phyloP scores from a whole-genome alignment of 2,113 vertebrate genomes.

The Meriones unguiculatus region DNA sequence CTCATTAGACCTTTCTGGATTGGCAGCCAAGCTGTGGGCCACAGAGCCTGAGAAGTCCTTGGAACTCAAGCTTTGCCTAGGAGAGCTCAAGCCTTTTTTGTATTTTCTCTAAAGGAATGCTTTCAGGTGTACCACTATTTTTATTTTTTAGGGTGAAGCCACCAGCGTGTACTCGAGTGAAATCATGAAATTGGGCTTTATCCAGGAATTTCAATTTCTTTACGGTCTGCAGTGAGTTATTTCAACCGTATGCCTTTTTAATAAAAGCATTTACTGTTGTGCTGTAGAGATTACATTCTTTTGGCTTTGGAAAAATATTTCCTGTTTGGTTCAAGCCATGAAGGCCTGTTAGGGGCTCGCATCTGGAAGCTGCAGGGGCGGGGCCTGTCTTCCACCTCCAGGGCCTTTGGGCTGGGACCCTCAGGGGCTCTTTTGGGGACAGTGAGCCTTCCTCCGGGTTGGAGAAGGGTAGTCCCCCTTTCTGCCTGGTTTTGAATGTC shows the following conservation, averaged over 20 bases:
- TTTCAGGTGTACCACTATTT: conserved; percentile 36
- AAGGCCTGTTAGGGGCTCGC: conserved; percentile 19
- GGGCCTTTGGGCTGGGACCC: neutral
- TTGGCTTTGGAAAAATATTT: conserved; percentile 80
- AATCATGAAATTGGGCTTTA: conserved; percentile 51
- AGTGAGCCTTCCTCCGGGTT: neutral
- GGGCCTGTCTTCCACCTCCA: conserved; percentile 36
- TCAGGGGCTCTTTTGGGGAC: neutral
- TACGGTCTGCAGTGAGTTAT: conserved; percentile 53
- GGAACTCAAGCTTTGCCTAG: neutral
- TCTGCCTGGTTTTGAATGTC: neutral
- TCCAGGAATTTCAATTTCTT: conserved; percentile 66
- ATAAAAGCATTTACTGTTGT: conserved; percentile 74
- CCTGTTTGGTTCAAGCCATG: conserved; percentile 75
- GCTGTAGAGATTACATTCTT: conserved; percentile 79
- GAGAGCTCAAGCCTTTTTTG: neutral
- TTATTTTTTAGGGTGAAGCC: neutral
- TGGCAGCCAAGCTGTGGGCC: neutral
- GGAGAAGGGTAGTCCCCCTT: neutral
- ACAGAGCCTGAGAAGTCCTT: neutral
- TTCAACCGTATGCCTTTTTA: conserved; percentile 73
- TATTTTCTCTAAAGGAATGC: conserved; percentile 6
- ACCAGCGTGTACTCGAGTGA: neutral
- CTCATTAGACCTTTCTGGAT: neutral
- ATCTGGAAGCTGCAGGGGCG: conserved; percentile 47